A percentile compares a stretch with the other conserved stretches of the same genome.
These are phyloP conservation scores for Ondatra zibethicus DNA, from an alignment of 2,113 vertebrate species.

Conservation along the genomic window DNA sequence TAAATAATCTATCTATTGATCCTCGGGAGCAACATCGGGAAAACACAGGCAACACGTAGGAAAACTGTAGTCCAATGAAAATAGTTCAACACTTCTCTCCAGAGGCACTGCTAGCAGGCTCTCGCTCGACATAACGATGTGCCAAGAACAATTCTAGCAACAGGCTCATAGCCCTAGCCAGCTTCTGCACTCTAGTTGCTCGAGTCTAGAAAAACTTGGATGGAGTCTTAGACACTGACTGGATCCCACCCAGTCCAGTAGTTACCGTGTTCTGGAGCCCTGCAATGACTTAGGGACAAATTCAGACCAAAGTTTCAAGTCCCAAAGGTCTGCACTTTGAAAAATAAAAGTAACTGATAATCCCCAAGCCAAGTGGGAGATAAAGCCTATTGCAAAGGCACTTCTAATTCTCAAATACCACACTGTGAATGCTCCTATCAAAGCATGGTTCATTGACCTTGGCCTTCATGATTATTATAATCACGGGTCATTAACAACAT, in stretches of 20 bases:
- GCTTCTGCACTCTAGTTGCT: not conserved
- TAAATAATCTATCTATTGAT: conserved; percentile 9
- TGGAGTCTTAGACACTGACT: not conserved
- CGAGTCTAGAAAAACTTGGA: not conserved
- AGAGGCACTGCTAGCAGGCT: not conserved
- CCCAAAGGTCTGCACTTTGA: conserved; percentile 79
- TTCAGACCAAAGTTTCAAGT: conserved; percentile 70
- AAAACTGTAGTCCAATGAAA: not conserved
- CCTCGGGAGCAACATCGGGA: not conserved
- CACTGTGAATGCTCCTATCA: conserved; percentile 97
- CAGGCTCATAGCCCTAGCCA: not conserved
- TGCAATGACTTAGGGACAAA: not conserved
- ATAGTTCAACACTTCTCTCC: conserved; percentile 20
- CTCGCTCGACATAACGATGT: not conserved
- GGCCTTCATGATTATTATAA: conserved; percentile 96
- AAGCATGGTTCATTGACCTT: conserved; percentile 96
- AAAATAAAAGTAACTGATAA: conserved; percentile 88
- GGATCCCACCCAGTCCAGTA: not conserved
- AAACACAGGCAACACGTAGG: not conserved
- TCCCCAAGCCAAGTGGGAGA: conserved; percentile 85
- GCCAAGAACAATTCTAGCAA: not conserved
- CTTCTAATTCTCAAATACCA: conserved; percentile 92
- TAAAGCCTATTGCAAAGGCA: conserved; percentile 89
- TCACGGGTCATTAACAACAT: conserved; percentile 98
- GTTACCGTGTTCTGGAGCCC: not conserved